Percentiles rank a stretch among this genome's conserved stretches.
phyloP scores from a whole-genome alignment of 2,888 invertebrate species.

The Candidula unifasciata region DNA sequence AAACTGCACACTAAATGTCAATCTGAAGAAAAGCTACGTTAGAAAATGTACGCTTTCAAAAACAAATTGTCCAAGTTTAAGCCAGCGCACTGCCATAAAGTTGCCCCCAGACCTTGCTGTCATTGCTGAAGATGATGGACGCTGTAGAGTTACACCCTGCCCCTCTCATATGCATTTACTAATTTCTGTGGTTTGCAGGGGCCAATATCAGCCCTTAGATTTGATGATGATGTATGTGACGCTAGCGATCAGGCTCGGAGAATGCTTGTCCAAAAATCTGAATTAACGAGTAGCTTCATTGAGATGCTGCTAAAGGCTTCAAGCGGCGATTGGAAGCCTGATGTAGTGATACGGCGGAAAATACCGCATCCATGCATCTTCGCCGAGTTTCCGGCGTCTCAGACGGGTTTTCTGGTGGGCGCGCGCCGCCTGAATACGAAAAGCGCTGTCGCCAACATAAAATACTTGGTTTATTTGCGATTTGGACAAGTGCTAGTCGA shows the following conservation, averaged over 20 bases:
- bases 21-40: too few species aligned
- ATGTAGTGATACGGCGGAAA: neutral
- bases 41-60: too few species aligned
- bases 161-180: conserved; percentile 47
- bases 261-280: conserved; percentile 43
- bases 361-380: conserved; percentile 30
- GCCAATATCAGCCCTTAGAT: conserved; percentile 20
- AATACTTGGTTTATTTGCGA: conserved; percentile 36
- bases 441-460: conserved; percentile 26
- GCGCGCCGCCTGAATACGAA: conserved; percentile 35
- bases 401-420: conserved; percentile 21
- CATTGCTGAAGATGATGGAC: conserved; percentile 36
- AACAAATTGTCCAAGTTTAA: neutral
- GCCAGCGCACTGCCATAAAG: neutral
- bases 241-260: conserved; percentile 40
- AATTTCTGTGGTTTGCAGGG: conserved; percentile 30
- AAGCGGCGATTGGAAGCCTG: conserved; percentile 18
- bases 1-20: too few species aligned
- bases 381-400: conserved; percentile 13
- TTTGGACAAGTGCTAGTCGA: conserved; percentile 33
- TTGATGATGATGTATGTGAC: conserved; percentile 48
- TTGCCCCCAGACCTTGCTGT: neutral
- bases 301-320: conserved; percentile 16
- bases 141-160: conserved; percentile 13
- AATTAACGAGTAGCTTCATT: conserved; percentile 46